Evolutionary conservation across 2,888 invertebrate species (phyloP), one percentile per base, ranked within the genome.

Genomic region (Cephus runcator): DNA sequence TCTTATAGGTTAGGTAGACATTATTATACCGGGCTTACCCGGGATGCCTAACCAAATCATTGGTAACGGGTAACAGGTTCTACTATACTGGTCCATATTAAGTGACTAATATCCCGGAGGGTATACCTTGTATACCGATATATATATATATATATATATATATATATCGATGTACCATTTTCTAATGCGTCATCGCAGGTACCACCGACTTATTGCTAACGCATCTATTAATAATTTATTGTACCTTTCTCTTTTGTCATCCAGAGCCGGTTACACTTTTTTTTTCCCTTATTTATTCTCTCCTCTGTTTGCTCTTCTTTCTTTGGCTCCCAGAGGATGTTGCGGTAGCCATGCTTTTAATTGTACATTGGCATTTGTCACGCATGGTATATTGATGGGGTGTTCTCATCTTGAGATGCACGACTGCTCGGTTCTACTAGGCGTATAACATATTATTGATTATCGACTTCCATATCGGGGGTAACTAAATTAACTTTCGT

Each of bases 21-120:
- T 56, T 56, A 56, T 56, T 56, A 56, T 56, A 56, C 56, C 56
- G 56, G 56, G 56, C 56, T 56, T 56, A 56, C 56, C 56, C 56
- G 56, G 56, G 56, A 56, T 56, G 15, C 56, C 56, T 56, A 56
- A 77, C 79, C 79, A 79, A 85, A 84, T 82, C 84, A 84, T 85
- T 82, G 83, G 79, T 81, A 84, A 85, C 80, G 71, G 79, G 83
- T 84, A 83, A 83, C 84, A 83, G 81, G 83, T 82, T 83, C 23
- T 56, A 23, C 56, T 56, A 23, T 23, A 75, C 79, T 73, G 73
- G 77, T 40, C 80, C 75, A 77, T 34, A 73, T 75, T 79, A 77
- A 79, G 75, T 79, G 75, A 79, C 56, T 56, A 56, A 56, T 56
- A 23, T 56, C 56, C 56, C 56, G 56, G 56, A 56, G 56, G 56